Conservation (phyloP, 2,113 vertebrate genomes). For the Malurus cyaneus region DNA sequence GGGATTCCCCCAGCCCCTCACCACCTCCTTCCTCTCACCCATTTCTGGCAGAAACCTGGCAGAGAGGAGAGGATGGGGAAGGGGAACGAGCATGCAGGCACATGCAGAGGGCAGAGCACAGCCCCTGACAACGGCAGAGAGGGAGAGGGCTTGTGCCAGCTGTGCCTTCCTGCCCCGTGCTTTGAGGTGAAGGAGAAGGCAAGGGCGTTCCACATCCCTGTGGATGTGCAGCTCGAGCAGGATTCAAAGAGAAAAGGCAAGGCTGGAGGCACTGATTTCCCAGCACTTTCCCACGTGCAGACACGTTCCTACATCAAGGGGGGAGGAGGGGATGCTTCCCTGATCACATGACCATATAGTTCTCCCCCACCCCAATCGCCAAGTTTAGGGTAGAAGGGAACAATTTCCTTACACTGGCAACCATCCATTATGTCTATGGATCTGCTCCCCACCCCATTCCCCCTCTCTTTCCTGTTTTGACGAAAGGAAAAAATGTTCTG, state of each 20-base stretch:
- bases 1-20: constrained; percentile 16
- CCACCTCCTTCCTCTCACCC: background rate
- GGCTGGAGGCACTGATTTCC: background rate
- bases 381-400: constrained; percentile 49
- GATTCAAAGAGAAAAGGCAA: background rate
- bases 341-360: background rate
- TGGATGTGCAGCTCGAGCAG: background rate
- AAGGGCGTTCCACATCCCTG: background rate
- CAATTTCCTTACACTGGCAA: constrained; percentile 56
- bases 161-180: background rate
- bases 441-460: constrained; percentile 46
- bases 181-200: background rate
- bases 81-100: rapidly evolving
- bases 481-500: constrained; percentile 79
- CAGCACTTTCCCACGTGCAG: background rate
- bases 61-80: background rate
- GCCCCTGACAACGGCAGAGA: background rate
- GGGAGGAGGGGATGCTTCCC: constrained; percentile 4
- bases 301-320: background rate
- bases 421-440: constrained; percentile 51
- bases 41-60: background rate
- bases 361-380: background rate
- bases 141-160: background rate
- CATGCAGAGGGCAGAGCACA: background rate
- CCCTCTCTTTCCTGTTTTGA: constrained; percentile 81